A percentile compares a stretch with the other conserved stretches of the same genome.
These are phyloP conservation scores for Sinhomidia bicolor DNA, from an alignment of 2,888 invertebrate species.

Conservation along the genomic window DNA sequence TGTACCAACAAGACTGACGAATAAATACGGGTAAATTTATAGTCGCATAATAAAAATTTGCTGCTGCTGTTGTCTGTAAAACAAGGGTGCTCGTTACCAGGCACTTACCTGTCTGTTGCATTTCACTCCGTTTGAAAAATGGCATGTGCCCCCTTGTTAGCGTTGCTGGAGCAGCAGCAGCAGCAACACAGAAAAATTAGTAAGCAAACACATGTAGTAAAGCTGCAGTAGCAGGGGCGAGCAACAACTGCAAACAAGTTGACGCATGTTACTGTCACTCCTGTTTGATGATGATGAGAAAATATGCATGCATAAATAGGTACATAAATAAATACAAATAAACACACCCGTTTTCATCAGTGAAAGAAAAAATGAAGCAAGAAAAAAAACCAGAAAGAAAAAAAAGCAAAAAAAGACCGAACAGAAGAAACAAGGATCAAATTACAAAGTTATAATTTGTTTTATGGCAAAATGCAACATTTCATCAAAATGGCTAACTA, in stretches of 20 bases:
- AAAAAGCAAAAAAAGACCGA: constrained; percentile 17
- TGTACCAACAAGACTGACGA: not conserved
- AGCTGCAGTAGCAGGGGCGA: constrained; percentile 8
- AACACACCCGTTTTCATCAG: constrained; percentile 61
- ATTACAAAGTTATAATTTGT: constrained; percentile 62
- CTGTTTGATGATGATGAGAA: constrained; percentile 63
- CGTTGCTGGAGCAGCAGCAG: not conserved
- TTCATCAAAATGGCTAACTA: constrained; percentile 49
- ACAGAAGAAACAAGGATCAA: constrained; percentile 35
- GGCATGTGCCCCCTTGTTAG: constrained; percentile 49
- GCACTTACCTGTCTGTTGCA: constrained; percentile 37
- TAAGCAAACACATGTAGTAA: not conserved
- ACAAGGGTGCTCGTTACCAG: constrained; percentile 64
- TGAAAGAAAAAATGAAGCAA: not conserved
- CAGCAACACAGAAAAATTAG: too few species aligned
- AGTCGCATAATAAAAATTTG: not conserved
- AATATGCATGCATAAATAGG: constrained; percentile 55
- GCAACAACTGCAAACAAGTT: constrained; percentile 62
- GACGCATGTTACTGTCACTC: constrained; percentile 71
- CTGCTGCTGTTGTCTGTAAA: not conserved
- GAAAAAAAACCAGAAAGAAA: not conserved
- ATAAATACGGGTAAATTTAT: constrained; percentile 60
- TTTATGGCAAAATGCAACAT: constrained; percentile 43
- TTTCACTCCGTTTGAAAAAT: constrained; percentile 42
- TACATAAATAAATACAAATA: constrained; percentile 39